Percentiles rank a stretch among this genome's conserved stretches.
Conservation (phyloP, 2,888 invertebrate genomes). For the Heliothis peltigera region DNA sequence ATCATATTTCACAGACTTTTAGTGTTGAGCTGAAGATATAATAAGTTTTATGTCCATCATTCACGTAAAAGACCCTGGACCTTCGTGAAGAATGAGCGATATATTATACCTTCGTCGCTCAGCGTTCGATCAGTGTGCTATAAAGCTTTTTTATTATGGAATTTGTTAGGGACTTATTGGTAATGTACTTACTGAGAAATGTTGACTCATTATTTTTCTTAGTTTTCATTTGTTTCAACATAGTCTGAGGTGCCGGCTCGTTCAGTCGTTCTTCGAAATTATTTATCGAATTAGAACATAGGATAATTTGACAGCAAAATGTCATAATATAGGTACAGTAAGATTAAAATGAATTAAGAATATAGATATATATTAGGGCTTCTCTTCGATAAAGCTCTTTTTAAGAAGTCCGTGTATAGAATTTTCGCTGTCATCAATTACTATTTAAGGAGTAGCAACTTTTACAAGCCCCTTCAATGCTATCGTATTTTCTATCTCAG, state of each 20-base stretch:
- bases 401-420: no score
- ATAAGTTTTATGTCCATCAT: constrained; percentile 7
- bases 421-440: neutral
- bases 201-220: neutral
- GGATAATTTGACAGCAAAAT: no score
- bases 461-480: constrained; percentile 3
- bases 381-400: neutral
- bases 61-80: constrained; percentile 7
- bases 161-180: constrained; percentile 1
- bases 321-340: no score
- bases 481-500: constrained; percentile 22
- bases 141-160: constrained; percentile 3
- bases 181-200: neutral
- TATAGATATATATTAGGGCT: no score
- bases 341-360: no score
- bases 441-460: neutral
- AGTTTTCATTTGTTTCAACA: neutral
- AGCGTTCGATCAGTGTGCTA: constrained; percentile 8
- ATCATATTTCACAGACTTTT: constrained; percentile 15
- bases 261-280: neutral
- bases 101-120: constrained; percentile 13
- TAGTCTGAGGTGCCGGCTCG: neutral
- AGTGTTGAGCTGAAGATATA: constrained; percentile 15
- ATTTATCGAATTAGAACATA: no score
- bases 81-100: neutral